Conservation (phyloP, 2,888 invertebrate species). For the Chironomus tentans region DNA sequence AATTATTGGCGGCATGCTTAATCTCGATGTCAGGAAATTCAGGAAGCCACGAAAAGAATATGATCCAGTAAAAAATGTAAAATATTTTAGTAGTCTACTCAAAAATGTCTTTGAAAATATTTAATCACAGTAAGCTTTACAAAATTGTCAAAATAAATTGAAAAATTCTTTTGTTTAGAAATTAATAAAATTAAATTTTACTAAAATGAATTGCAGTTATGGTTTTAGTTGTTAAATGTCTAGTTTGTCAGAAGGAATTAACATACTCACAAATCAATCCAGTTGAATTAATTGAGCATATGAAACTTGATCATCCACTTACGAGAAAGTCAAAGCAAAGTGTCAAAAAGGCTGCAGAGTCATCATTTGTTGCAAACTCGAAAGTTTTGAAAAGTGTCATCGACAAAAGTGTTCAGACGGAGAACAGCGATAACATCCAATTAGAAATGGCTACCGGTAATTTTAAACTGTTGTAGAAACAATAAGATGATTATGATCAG, state of each 20-base stretch:
- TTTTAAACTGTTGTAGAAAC: too few species aligned
- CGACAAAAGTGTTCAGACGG: background rate
- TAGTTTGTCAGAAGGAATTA: constrained; percentile 6
- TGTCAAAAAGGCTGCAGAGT: background rate
- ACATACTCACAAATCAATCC: constrained; percentile 6
- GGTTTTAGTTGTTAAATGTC: constrained; percentile 17
- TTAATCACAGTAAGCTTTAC: background rate
- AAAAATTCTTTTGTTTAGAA: background rate
- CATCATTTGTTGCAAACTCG: background rate
- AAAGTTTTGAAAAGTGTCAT: background rate
- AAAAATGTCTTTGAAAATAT: constrained; percentile 7
- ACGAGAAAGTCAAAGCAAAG: background rate
- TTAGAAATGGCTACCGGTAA: too few species aligned
- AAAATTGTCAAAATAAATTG: background rate
- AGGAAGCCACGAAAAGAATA: constrained; percentile 65
- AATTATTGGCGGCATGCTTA: constrained; percentile 90
- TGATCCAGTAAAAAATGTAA: constrained; percentile 29
- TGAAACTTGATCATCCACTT: constrained; percentile 7
- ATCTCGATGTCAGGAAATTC: constrained; percentile 78
- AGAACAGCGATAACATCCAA: background rate
- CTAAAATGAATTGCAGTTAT: constrained; percentile 5
- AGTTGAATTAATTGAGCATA: background rate
- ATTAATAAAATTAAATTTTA: background rate
- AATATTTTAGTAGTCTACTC: constrained; percentile 2
- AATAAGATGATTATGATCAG: too few species aligned